Conservation (phyloP, 30 jellyfish, hydroid and myxozoan genomes). For the Morbakka virulenta region DNA sequence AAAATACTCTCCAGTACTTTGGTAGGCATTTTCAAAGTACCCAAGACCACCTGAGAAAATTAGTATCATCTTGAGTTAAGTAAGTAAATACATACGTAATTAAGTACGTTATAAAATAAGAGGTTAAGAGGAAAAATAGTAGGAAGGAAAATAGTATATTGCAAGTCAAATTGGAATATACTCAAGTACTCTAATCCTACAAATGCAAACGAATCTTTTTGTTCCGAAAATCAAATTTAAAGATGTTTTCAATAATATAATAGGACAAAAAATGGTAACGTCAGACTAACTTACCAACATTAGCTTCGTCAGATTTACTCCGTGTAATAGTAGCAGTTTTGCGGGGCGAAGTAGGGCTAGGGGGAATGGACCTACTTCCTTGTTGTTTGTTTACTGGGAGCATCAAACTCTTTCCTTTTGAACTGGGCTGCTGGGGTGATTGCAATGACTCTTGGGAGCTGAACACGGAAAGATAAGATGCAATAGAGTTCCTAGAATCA, state of each 20-base stretch:
- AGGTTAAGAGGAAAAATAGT: too few relatives aligned
- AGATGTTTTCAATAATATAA: too few relatives aligned
- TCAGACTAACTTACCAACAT: constrained; percentile 66
- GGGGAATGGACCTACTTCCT: constrained; percentile 78
- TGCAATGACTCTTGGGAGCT: too few relatives aligned
- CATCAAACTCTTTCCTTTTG: constrained; percentile 24
- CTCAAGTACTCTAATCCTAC: neutral
- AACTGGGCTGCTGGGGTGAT: neutral
- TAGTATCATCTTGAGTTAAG: too few relatives aligned
- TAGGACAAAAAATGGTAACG: too few relatives aligned
- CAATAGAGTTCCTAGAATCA: constrained; percentile 17
- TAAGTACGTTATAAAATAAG: too few relatives aligned
- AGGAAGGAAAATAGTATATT: too few relatives aligned
- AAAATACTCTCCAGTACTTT: too few relatives aligned
- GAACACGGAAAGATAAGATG: constrained; percentile 22
- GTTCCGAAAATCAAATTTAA: neutral
- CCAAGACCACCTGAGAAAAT: too few relatives aligned
- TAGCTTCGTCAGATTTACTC: constrained; percentile 89
- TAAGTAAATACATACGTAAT: too few relatives aligned
- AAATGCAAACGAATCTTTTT: neutral
- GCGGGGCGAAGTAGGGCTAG: constrained; percentile 60
- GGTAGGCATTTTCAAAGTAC: too few relatives aligned
- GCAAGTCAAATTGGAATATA: neutral
- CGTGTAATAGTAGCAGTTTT: constrained; percentile 59
- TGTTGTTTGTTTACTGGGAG: constrained; percentile 27